These are phyloP conservation scores for Rhinella marina DNA, from an alignment of 2,797 vertebrate species.

Conservation along the genomic window DNA sequence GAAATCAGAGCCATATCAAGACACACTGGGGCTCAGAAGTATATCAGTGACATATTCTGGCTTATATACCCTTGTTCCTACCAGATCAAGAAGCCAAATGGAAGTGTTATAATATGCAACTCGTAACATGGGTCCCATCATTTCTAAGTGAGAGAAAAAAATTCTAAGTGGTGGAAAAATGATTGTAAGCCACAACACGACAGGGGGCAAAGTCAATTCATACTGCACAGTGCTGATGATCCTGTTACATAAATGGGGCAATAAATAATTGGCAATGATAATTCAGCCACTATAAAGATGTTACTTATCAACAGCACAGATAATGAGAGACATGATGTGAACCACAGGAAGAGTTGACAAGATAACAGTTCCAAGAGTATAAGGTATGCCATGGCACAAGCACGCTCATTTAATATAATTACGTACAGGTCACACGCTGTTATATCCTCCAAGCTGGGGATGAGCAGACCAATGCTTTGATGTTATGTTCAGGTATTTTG, in stretches of 20 bases:
- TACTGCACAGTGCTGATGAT: background rate
- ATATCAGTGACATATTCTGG: too few relatives aligned
- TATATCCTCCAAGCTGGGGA: background rate
- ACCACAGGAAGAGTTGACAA: conserved; percentile 53
- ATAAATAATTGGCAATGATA: conserved; percentile 10
- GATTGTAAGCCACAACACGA: background rate
- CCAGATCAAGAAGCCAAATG: background rate
- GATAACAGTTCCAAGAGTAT: conserved; percentile 54
- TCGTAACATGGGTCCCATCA: background rate
- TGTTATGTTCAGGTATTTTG: background rate
- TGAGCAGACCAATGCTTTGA: background rate
- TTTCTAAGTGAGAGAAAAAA: background rate
- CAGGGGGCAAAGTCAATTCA: background rate
- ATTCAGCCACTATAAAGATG: background rate
- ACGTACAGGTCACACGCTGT: conserved; percentile 5
- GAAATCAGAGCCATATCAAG: too few relatives aligned
- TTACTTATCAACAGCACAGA: conserved; percentile 13
- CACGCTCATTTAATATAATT: conserved; percentile 47
- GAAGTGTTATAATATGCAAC: background rate
- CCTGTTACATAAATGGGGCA: background rate
- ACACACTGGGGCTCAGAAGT: too few relatives aligned
- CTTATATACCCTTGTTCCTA: too few relatives aligned
- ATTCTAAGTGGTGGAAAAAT: background rate
- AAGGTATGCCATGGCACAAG: conserved; percentile 56
- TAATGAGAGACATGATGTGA: conserved; percentile 1